A percentile compares a stretch with the other conserved stretches of the same genome.
Conservation (phyloP, 2,797 vertebrate genomes). For the Pangasius larnaudii region DNA sequence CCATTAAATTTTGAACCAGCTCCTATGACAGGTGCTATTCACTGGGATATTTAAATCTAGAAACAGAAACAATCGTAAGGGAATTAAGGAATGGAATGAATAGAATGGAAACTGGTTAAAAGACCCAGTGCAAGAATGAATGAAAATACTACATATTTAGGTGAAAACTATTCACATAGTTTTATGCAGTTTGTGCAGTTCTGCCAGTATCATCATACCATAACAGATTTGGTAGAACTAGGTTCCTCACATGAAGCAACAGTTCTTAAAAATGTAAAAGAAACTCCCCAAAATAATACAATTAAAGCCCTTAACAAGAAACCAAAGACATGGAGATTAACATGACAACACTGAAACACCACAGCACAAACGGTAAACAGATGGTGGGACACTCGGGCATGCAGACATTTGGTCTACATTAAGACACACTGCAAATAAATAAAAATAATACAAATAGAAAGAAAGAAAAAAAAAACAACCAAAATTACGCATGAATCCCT, state of each 20-base stretch:
- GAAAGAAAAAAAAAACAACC: background rate
- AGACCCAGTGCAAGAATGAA: background rate
- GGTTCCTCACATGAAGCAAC: conserved; percentile 4
- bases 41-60: background rate
- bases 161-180: background rate
- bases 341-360: background rate
- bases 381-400: background rate
- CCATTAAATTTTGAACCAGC: background rate
- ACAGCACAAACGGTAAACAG: background rate
- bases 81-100: background rate
- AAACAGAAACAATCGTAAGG: background rate
- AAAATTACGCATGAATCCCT: background rate
- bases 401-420: background rate
- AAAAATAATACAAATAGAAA: background rate
- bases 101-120: background rate
- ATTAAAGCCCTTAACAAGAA: conserved; percentile 10
- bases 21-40: background rate
- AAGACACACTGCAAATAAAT: conserved; percentile 2
- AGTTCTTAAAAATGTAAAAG: background rate
- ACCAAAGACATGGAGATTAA: background rate
- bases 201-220: background rate
- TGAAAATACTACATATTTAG: background rate
- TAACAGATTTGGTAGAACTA: background rate
- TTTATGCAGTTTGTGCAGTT: background rate
- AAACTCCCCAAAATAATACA: background rate